These are phyloP conservation scores for Notolepis coatsorum DNA, from an alignment of 2,797 vertebrate species.

Conservation along the genomic window DNA sequence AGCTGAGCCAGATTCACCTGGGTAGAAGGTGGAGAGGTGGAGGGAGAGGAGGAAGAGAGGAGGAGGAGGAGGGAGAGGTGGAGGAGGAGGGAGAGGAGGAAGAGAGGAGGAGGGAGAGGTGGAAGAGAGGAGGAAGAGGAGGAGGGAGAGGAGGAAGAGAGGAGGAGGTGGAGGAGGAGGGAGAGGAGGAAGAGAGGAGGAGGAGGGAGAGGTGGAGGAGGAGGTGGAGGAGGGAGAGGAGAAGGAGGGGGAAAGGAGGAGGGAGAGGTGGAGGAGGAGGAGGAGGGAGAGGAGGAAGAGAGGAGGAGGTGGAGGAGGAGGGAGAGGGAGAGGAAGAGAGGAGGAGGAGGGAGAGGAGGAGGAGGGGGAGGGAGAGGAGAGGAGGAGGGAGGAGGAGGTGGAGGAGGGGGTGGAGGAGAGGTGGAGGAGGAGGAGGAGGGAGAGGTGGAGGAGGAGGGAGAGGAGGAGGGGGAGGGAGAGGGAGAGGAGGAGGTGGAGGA, in stretches of 20 bases:
- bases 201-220: not conserved
- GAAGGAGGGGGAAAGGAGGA: not conserved
- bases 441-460: too few species aligned
- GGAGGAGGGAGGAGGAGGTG: slow-evolving; percentile 15
- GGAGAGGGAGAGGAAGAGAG: too few species aligned
- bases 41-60: not conserved
- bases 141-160: not conserved
- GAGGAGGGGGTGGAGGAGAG: too few species aligned
- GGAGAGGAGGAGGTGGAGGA: not conserved
- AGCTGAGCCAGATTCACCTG: slow-evolving; percentile 95
- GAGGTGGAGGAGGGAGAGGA: too few species aligned
- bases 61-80: too few species aligned
- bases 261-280: too few species aligned
- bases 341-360: too few species aligned
- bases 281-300: too few species aligned
- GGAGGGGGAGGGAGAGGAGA: not conserved
- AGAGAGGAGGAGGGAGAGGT: too few species aligned
- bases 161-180: not conserved
- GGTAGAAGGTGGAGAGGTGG: not conserved
- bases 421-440: not conserved
- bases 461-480: too few species aligned
- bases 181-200: not conserved
- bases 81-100: too few species aligned
- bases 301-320: too few species aligned
- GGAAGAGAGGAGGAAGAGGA: not conserved